Percentiles rank a stretch among this genome's conserved stretches.
Conservation (phyloP, 2,888 invertebrate species). For the Rhagonycha fulva region DNA sequence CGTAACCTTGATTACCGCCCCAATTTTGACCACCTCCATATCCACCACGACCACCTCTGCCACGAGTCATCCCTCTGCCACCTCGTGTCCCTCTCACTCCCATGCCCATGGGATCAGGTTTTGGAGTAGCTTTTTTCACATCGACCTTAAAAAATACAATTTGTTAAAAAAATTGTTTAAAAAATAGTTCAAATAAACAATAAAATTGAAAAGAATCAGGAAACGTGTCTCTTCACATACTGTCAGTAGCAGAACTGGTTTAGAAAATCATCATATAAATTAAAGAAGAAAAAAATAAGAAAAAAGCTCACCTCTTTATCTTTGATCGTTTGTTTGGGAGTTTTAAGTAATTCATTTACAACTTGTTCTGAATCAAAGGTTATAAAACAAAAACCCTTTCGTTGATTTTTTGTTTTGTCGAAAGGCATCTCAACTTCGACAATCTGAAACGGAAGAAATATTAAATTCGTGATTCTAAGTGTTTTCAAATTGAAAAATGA, state of each 20-base stretch:
- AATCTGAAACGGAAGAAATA: constrained; percentile 63
- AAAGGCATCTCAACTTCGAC: constrained; percentile 96
- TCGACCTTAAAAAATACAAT: constrained; percentile 67
- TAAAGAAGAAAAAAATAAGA: background rate
- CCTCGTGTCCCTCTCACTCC: constrained; percentile 66
- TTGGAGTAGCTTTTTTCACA: constrained; percentile 93
- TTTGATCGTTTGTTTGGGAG: constrained; percentile 90
- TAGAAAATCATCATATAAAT: constrained; percentile 32
- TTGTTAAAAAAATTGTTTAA: constrained; percentile 10
- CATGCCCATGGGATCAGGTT: constrained; percentile 71
- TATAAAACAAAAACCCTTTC: constrained; percentile 97
- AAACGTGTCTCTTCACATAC: constrained; percentile 27
- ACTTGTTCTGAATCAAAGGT: constrained; percentile 96
- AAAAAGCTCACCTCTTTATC: constrained; percentile 79
- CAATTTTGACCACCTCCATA: constrained; percentile 69
- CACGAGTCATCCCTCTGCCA: constrained; percentile 68
- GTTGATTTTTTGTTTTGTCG: constrained; percentile 95
- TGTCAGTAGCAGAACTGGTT: constrained; percentile 42
- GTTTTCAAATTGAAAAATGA: background rate
- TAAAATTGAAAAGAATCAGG: background rate
- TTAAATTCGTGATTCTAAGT: constrained; percentile 7
- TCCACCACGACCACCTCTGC: constrained; percentile 73
- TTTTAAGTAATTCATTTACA: constrained; percentile 88
- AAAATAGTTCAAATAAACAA: background rate
- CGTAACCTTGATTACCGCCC: constrained; percentile 66